Evolutionary conservation across 2,888 invertebrate genomes (phyloP).

Genomic region (Drosophila pegasa): DNA sequence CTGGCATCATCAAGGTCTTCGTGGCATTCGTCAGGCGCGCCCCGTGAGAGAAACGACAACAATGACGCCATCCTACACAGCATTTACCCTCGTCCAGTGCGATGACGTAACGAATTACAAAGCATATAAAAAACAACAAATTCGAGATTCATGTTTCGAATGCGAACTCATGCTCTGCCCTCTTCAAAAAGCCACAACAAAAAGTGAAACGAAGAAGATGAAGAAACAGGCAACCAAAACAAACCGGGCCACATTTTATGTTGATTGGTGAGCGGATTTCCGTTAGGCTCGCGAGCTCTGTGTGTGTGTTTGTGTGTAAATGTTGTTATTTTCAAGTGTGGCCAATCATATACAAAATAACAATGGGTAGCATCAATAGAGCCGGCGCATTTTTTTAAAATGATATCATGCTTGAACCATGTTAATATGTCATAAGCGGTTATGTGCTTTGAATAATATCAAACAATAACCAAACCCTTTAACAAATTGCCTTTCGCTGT

Average conservation of each 20-base stretch:
- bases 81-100: constrained; percentile 1
- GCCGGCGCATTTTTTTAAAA: constrained; percentile 29
- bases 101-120: constrained; percentile 62
- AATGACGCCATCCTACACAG: constrained; percentile 46
- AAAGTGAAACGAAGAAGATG: background rate
- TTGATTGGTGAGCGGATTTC: constrained; percentile 60
- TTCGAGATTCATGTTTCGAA: constrained; percentile 18
- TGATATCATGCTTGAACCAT: constrained; percentile 45
- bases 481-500: constrained; percentile 3
- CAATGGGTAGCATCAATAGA: constrained; percentile 14
- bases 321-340: background rate
- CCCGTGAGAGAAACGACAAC: constrained; percentile 14
- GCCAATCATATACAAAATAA: constrained; percentile 18
- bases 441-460: constrained; percentile 3
- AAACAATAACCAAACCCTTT: constrained; percentile 3
- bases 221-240: constrained; percentile 33
- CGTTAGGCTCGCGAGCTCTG: constrained; percentile 24
- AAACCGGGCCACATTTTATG: constrained; percentile 43
- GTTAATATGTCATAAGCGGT: background rate
- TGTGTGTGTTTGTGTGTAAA: background rate
- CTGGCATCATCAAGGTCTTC: constrained; percentile 13
- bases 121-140: background rate
- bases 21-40: constrained; percentile 29
- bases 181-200: background rate
- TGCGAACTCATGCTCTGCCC: constrained; percentile 20